phyloP scores from a whole-genome alignment of 2,888 invertebrate genomes.

The Mythimna pallens region DNA sequence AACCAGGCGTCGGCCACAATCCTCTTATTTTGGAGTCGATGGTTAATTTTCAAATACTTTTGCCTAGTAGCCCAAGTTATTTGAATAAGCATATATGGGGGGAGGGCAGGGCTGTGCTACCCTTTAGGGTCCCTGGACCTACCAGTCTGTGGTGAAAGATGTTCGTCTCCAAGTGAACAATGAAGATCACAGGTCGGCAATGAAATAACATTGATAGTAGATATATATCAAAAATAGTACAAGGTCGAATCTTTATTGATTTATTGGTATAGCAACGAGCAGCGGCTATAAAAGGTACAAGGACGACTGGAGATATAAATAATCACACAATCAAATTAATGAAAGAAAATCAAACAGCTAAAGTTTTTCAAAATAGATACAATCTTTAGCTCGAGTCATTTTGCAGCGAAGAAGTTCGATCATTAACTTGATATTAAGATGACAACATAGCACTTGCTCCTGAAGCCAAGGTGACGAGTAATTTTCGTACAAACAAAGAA shows the following conservation, averaged over 20 bases:
- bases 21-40: too few relatives aligned
- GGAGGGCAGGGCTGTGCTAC: too few relatives aligned
- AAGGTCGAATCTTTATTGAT: constrained; percentile 1
- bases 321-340: constrained; percentile 8
- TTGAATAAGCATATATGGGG: too few relatives aligned
- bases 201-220: neutral
- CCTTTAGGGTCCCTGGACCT: too few relatives aligned
- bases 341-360: neutral
- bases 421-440: neutral
- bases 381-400: neutral
- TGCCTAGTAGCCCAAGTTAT: too few relatives aligned
- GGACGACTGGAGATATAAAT: constrained; percentile 7
- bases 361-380: neutral
- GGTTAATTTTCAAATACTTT: too few relatives aligned
- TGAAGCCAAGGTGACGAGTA: constrained; percentile 22
- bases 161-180: neutral
- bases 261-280: constrained; percentile 10
- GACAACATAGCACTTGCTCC: neutral
- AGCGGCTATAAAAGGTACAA: constrained; percentile 14
- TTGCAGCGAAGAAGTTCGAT: neutral
- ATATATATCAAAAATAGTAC: constrained; percentile 7
- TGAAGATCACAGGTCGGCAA: neutral
- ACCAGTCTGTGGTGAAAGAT: neutral
- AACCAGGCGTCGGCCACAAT: too few relatives aligned
- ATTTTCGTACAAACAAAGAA: constrained; percentile 49